Conservation (phyloP, 2,888 invertebrate genomes). For the Rutpela maculata region DNA sequence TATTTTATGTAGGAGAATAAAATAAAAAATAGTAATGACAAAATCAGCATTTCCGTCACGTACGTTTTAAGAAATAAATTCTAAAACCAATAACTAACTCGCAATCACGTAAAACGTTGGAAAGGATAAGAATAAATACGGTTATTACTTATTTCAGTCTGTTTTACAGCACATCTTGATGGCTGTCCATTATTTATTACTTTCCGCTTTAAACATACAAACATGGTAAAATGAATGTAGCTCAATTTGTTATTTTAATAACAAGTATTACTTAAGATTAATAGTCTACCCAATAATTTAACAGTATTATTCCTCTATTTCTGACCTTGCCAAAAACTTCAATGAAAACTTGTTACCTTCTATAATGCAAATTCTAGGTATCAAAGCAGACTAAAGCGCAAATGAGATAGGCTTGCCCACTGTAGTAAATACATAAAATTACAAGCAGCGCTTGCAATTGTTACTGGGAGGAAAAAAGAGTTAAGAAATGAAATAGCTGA, state of each 20-base stretch:
- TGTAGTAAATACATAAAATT: too few species aligned
- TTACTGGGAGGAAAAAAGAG: too few species aligned
- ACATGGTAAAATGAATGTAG: not conserved
- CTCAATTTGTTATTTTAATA: constrained; percentile 8
- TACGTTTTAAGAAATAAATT: constrained; percentile 34
- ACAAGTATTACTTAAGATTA: not conserved
- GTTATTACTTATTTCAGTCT: constrained; percentile 36
- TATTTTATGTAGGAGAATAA: not conserved
- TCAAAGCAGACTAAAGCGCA: too few species aligned
- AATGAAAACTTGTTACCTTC: not conserved
- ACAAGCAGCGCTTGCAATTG: too few species aligned
- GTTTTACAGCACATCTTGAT: constrained; percentile 4
- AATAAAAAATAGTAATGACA: constrained; percentile 25
- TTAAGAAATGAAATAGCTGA: too few species aligned
- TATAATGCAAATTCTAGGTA: not conserved
- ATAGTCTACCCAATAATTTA: not conserved
- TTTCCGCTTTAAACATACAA: constrained; percentile 13
- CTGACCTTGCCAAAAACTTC: not conserved
- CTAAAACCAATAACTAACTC: constrained; percentile 41
- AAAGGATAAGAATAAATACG: constrained; percentile 37
- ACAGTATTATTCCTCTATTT: not conserved
- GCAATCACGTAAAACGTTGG: constrained; percentile 36
- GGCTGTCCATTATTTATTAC: constrained; percentile 32
- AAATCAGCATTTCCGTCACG: constrained; percentile 27
- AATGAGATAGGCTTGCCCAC: too few species aligned